phyloP scores from a whole-genome alignment of 2,113 vertebrate species.

The Microtus ochrogaster region DNA sequence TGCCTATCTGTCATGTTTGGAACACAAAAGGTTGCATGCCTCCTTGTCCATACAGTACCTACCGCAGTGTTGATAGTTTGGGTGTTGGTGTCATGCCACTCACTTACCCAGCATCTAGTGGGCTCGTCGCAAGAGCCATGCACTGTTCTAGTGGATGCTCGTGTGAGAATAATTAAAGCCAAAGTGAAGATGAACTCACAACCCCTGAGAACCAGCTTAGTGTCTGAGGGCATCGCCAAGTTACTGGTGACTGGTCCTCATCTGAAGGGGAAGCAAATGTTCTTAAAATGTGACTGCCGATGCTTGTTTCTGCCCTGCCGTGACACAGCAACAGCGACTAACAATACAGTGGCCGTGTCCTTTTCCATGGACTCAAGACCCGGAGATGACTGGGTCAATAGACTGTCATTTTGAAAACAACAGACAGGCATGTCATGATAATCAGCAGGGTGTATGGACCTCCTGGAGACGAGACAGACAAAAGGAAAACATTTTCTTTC shows the following conservation, averaged over 20 bases:
- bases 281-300: background rate
- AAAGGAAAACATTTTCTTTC: constrained; percentile 46
- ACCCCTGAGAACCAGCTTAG: background rate
- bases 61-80: background rate
- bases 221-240: background rate
- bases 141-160: background rate
- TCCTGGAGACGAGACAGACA: constrained; percentile 22
- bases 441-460: background rate
- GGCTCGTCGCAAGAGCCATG: background rate
- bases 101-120: background rate
- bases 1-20: background rate
- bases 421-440: constrained; percentile 23
- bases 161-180: background rate
- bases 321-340: background rate
- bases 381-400: constrained; percentile 52
- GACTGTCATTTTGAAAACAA: constrained; percentile 50
- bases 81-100: background rate
- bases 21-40: background rate
- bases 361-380: constrained; percentile 30
- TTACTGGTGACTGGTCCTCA: background rate
- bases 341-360: background rate
- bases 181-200: background rate
- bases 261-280: background rate
- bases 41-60: background rate
- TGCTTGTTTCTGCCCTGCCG: too few species aligned